Evolutionary conservation across 2,797 vertebrate species (phyloP).

Genomic region (Distichodus sexfasciatus): DNA sequence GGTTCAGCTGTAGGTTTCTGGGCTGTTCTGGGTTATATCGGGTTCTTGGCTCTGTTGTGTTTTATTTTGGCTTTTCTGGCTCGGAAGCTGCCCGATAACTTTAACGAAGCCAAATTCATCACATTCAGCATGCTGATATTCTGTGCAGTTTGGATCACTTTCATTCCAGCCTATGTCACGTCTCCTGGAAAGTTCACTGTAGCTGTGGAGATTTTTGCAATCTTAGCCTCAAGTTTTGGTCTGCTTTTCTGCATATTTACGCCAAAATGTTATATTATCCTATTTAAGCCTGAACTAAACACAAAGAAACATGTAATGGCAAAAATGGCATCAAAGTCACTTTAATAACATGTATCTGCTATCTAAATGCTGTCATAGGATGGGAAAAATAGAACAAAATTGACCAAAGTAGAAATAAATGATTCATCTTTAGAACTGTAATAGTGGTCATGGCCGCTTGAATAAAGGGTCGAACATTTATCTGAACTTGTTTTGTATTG

Average conservation of each 20-base stretch:
- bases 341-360: no score
- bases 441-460: no score
- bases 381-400: no score
- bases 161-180: slow-evolving; percentile 56
- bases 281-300: slow-evolving; percentile 56
- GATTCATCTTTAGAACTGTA: no score
- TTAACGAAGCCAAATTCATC: slow-evolving; percentile 58
- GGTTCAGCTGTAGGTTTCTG: slow-evolving; percentile 57
- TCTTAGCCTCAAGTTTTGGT: slow-evolving; percentile 55
- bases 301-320: slow-evolving; percentile 58
- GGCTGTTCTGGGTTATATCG: slow-evolving; percentile 55
- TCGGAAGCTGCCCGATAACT: slow-evolving; percentile 53
- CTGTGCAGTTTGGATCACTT: slow-evolving; percentile 57
- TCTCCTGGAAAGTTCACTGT: slow-evolving; percentile 55
- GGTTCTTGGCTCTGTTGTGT: slow-evolving; percentile 49
- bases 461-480: no score
- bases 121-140: slow-evolving; percentile 61
- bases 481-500: no score
- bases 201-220: slow-evolving; percentile 58
- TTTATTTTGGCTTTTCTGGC: slow-evolving; percentile 56
- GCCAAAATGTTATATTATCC: slow-evolving; percentile 57
- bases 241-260: slow-evolving; percentile 55
- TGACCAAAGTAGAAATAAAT: no score
- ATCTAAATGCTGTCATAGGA: no score
- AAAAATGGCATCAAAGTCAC: slow-evolving; percentile 32